Conservation (phyloP, 2,888 invertebrate genomes). For the Meganola albula region DNA sequence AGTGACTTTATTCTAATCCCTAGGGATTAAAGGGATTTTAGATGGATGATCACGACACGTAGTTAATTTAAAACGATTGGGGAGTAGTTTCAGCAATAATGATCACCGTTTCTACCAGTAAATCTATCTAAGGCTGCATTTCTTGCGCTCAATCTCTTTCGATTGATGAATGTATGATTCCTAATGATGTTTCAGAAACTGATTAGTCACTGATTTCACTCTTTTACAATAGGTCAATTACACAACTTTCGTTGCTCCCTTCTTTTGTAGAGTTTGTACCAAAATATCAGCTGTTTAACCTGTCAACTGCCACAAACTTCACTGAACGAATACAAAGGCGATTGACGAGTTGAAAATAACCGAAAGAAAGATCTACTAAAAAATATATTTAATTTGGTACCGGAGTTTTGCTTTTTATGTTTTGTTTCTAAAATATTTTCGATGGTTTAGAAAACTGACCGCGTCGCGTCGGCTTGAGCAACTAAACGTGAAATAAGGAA, state of each 20-base stretch:
- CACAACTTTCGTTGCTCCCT: constrained; percentile 14
- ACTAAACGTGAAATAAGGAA: constrained; percentile 22
- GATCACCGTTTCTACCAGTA: too few species aligned
- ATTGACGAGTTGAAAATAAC: constrained; percentile 66
- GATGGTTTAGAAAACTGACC: constrained; percentile 24
- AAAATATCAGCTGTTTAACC: constrained; percentile 34
- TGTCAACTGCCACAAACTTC: constrained; percentile 35
- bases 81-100: too few species aligned
- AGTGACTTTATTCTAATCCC: too few species aligned
- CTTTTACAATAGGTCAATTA: constrained; percentile 8
- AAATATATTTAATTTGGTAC: constrained; percentile 58
- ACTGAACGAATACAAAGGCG: constrained; percentile 43
- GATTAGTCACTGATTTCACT: too few species aligned
- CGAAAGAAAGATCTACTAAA: constrained; percentile 36
- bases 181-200: too few species aligned
- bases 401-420: constrained; percentile 29
- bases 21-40: too few species aligned
- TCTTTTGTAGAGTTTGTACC: constrained; percentile 24
- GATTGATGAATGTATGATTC: too few species aligned
- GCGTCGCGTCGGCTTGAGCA: constrained; percentile 15
- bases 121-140: too few species aligned
- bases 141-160: too few species aligned
- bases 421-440: constrained; percentile 32
- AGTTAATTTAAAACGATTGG: too few species aligned
- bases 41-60: too few species aligned